phyloP scores from a whole-genome alignment of 1,140 invertebrate species.

The Plodia interpunctella region DNA sequence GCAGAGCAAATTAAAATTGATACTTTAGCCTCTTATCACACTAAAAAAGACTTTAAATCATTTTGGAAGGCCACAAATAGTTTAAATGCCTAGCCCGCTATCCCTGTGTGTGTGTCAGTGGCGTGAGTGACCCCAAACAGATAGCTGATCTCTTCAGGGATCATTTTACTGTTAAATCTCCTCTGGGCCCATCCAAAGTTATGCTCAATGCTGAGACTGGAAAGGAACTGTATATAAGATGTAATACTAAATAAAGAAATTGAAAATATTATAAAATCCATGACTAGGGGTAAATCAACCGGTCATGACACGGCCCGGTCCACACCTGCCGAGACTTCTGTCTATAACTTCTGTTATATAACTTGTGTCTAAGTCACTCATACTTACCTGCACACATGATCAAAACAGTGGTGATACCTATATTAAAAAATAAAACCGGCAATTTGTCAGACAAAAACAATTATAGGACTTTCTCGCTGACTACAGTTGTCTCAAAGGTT shows the following conservation, averaged over 20 bases:
- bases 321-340: not conserved
- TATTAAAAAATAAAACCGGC: no score
- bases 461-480: no score
- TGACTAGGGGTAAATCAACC: slow-evolving; percentile 8
- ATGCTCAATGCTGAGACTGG: not conserved
- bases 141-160: slow-evolving; percentile 18
- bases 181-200: not conserved
- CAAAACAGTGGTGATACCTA: no score
- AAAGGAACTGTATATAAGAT: not conserved
- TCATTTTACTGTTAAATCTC: slow-evolving; percentile 15
- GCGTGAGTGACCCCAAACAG: slow-evolving; percentile 6
- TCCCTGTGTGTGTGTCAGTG: slow-evolving; percentile 21
- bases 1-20: slow-evolving; percentile 23
- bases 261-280: not conserved
- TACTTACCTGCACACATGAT: no score
- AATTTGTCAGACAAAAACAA: no score
- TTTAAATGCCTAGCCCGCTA: slow-evolving; percentile 7
- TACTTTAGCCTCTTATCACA: slow-evolving; percentile 14
- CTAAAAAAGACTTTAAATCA: slow-evolving; percentile 15
- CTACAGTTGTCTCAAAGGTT: not conserved
- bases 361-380: no score
- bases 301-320: not conserved
- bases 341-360: no score
- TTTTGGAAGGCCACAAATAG: slow-evolving; percentile 28
- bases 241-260: not conserved